Evolutionary conservation across 1,140 invertebrate species (phyloP).

Genomic region (Armadillidium nasatum): DNA sequence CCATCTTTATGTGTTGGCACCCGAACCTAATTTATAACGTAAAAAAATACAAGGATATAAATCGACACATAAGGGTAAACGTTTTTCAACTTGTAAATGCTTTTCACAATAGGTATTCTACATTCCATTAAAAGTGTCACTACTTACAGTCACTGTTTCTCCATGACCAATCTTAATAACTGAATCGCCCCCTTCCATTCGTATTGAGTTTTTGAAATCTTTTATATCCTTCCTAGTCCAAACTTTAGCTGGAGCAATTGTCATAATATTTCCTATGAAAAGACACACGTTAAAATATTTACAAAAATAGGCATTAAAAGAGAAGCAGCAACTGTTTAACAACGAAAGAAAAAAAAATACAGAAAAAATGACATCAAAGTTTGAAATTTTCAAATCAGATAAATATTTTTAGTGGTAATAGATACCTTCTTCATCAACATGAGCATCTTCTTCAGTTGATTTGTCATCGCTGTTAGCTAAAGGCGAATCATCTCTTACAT

Average conservation of each 20-base stretch:
- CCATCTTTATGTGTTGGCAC: constrained; percentile 96
- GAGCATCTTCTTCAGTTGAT: neutral
- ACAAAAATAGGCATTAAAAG: too few relatives aligned
- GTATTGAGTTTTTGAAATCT: constrained; percentile 83
- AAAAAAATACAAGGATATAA: neutral
- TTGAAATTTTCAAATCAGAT: too few relatives aligned
- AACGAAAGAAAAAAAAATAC: too few relatives aligned
- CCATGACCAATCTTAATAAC: constrained; percentile 95
- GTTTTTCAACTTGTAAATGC: too few relatives aligned
- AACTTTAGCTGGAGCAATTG: constrained; percentile 77
- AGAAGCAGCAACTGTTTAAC: too few relatives aligned
- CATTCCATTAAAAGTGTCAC: too few relatives aligned
- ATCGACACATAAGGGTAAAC: neutral
- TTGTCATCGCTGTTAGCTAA: neutral
- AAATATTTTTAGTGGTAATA: too few relatives aligned
- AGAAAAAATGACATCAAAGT: too few relatives aligned
- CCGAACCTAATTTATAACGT: constrained; percentile 58
- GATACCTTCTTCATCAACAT: neutral
- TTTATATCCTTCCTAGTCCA: constrained; percentile 90
- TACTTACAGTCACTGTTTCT: constrained; percentile 82
- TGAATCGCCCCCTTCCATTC: constrained; percentile 79
- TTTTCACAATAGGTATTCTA: too few relatives aligned
- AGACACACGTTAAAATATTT: too few relatives aligned
- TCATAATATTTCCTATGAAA: constrained; percentile 21
- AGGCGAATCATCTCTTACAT: too few relatives aligned